Evolutionary conservation across 2,888 invertebrate genomes (phyloP), one percentile per base, ranked within the genome.

Genomic region (Mimas tiliae): DNA sequence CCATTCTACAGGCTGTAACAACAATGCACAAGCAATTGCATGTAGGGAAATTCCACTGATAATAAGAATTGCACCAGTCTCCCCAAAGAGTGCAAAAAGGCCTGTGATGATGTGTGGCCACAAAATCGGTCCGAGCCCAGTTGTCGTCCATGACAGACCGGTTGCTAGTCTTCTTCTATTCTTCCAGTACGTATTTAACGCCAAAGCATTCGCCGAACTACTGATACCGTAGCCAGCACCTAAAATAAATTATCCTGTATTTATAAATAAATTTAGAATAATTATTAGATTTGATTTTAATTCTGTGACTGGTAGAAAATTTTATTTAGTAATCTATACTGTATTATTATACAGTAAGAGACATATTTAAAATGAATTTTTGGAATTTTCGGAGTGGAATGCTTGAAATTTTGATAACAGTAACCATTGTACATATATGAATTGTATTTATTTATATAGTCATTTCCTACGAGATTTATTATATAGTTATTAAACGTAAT

Each of bases 1-100:
- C 96, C 96, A 96, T 82, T 95, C 95, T 0, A 97, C 96, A 3
- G 97, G 97, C 78, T 97, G 97, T 53, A 96, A 87, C 64, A 97
- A 85, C 67, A 96, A 88, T 2, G 96, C 94, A 72, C 95, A 95
- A 34, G 95, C 95, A 63, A 96, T 86, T 0, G 96, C 95, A 79
- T 97, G 96, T 65, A 96, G 87, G 0, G 96, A 94, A 67, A 97
- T 92, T 4, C 95, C 96, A 19, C 95, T 94, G 74, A 96, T 94
- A 38, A 97, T 90, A 16, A 96, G 84, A 63, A 96, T 93, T 0
- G 96, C 94, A 27, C 96, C 96, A 66, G 94, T 93, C 72, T 95
- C 95, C 0, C 95, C 96, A 68, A 95, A 96, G 42, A 83, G 68
- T 0, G 93, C 85, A 80, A 96, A 93, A n/a, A 96, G 83, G 11